These are phyloP conservation scores for Eriocheir sinensis DNA, from an alignment of 1,140 invertebrate genomes.

Conservation along the genomic window DNA sequence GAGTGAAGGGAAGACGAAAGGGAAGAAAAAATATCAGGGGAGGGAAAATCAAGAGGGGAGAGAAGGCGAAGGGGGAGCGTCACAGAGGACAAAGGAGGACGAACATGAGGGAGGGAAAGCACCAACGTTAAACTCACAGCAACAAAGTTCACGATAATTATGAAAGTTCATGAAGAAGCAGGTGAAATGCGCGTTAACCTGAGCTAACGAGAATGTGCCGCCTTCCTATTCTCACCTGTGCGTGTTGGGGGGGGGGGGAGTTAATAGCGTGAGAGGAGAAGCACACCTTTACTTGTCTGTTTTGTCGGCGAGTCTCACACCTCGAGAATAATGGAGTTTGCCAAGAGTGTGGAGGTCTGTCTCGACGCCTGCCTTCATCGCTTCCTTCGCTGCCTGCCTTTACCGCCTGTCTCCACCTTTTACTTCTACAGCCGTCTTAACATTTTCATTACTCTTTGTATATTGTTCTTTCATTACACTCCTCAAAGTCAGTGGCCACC, in stretches of 20 bases:
- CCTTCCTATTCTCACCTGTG: neutral
- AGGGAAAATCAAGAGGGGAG: neutral
- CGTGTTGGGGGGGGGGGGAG: too few species aligned
- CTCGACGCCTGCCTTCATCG: too few species aligned
- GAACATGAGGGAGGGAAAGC: neutral
- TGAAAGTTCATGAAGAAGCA: slow-evolving; percentile 3
- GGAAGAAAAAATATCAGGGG: neutral
- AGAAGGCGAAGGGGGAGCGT: neutral
- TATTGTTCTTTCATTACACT: too few species aligned
- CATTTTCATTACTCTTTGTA: too few species aligned
- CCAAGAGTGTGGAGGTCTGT: neutral
- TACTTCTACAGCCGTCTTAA: too few species aligned
- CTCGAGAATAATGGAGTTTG: neutral
- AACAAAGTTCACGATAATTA: slow-evolving; percentile 3
- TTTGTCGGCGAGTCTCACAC: too few species aligned
- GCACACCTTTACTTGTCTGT: too few species aligned
- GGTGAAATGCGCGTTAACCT: neutral
- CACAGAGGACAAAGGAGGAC: neutral
- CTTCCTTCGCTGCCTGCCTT: too few species aligned
- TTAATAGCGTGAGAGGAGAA: too few species aligned
- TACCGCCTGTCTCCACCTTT: too few species aligned
- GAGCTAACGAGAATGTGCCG: neutral
- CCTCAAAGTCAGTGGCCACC: too few species aligned
- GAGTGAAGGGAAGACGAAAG: neutral
- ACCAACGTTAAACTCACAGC: neutral